Conservation (phyloP, 2,113 vertebrate species). For the Boleophthalmus pectinirostris region DNA sequence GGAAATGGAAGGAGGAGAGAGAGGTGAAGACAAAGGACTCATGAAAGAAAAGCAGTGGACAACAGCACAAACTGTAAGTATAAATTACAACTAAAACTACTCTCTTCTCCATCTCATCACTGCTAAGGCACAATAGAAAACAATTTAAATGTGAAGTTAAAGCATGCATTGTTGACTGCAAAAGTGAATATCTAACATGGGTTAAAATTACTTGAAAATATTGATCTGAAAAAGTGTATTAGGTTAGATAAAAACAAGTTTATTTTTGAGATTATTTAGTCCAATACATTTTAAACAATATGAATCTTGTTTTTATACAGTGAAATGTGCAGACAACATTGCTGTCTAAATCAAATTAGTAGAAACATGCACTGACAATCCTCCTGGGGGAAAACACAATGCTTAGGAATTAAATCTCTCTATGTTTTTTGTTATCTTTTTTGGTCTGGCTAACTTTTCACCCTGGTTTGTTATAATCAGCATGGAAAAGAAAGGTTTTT, state of each 20-base stretch:
- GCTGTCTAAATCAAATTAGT: constrained; percentile 11
- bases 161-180: constrained; percentile 11
- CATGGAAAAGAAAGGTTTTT: not conserved
- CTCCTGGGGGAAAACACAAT: not conserved
- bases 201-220: not conserved
- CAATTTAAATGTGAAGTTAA: not conserved
- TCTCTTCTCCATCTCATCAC: not conserved
- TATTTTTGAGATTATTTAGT: not conserved
- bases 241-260: not conserved
- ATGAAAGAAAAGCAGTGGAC: constrained; percentile 65
- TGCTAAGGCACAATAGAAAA: not conserved
- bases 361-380: constrained; percentile 20
- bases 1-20: constrained; percentile 57
- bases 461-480: constrained; percentile 6
- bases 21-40: constrained; percentile 68
- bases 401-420: constrained; percentile 5
- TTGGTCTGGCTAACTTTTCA: constrained; percentile 11
- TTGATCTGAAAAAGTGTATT: not conserved
- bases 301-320: not conserved
- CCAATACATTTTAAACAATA: not conserved
- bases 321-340: constrained; percentile 15
- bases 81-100: constrained; percentile 20
- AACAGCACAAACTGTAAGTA: constrained; percentile 75
- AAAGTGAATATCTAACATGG: not conserved
- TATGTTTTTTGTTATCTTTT: not conserved